These are phyloP conservation scores for Habropoda laboriosa DNA, from an alignment of 1,140 invertebrate genomes.

Conservation along the genomic window DNA sequence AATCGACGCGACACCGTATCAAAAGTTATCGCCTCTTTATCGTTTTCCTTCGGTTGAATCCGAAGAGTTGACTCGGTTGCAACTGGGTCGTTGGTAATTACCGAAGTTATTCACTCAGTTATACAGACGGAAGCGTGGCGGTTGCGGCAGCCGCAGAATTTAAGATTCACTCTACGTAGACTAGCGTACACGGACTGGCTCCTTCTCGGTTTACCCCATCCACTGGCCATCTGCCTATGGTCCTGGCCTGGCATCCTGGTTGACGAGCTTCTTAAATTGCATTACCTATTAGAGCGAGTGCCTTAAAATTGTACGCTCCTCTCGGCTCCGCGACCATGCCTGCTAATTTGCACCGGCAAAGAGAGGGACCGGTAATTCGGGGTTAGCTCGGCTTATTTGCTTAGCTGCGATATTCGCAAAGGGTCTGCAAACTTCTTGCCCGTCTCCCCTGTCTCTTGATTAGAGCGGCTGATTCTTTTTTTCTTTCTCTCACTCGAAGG, in stretches of 20 bases:
- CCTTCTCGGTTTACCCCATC: not conserved
- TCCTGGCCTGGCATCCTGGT: constrained; percentile 40
- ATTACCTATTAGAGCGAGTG: constrained; percentile 60
- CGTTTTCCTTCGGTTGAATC: constrained; percentile 12
- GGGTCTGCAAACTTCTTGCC: constrained; percentile 11
- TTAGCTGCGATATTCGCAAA: constrained; percentile 42
- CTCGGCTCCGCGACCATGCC: constrained; percentile 1
- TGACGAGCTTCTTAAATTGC: constrained; percentile 62
- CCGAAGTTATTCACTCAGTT: constrained; percentile 63
- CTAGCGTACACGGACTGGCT: not conserved
- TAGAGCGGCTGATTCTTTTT: constrained; percentile 45
- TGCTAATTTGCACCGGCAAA: constrained; percentile 44
- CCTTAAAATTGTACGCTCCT: constrained; percentile 54
- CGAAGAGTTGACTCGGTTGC: constrained; percentile 17
- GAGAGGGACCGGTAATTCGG: constrained; percentile 37
- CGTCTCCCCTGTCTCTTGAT: constrained; percentile 10
- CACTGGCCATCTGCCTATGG: constrained; percentile 34
- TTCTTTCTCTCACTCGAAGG: not conserved
- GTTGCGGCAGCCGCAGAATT: constrained; percentile 46
- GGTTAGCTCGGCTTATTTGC: constrained; percentile 42
- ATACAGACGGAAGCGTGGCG: constrained; percentile 33
- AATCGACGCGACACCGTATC: constrained; percentile 1
- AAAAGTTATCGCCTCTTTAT: constrained; percentile 23
- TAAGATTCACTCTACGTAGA: constrained; percentile 59
- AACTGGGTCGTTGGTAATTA: constrained; percentile 63